Percentiles rank a stretch among this genome's conserved stretches.
These are phyloP conservation scores for Nycticebus coucang DNA, from an alignment of 2,113 vertebrate genomes.

Conservation along the genomic window DNA sequence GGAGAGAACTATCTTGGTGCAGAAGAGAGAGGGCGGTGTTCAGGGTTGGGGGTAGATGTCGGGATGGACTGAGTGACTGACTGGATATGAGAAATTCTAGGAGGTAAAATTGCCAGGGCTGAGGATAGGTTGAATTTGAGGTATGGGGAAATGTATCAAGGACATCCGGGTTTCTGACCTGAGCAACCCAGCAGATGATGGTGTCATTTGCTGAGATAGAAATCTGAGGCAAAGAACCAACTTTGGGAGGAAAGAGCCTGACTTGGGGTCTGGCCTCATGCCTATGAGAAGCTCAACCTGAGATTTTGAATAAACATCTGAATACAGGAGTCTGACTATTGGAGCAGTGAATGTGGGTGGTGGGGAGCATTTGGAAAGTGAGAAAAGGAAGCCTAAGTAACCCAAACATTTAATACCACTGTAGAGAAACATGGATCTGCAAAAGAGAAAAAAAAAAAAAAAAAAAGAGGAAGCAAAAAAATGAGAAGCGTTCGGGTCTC, in stretches of 20 bases:
- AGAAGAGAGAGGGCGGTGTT: neutral
- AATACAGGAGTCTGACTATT: neutral
- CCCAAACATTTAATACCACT: neutral
- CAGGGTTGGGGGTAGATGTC: neutral
- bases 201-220: neutral
- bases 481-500: neutral
- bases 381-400: neutral
- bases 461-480: neutral
- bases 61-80: conserved; percentile 11
- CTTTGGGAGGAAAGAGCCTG: neutral
- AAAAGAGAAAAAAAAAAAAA: neutral
- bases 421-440: neutral
- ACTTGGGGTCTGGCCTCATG: neutral
- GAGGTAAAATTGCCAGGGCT: neutral
- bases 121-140: neutral
- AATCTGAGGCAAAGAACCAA: neutral
- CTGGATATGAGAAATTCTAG: neutral
- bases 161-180: neutral
- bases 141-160: neutral
- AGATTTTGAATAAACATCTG: neutral
- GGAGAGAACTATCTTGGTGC: neutral
- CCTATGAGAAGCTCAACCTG: neutral
- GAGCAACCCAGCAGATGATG: neutral
- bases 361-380: neutral
- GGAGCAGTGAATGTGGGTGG: neutral